These are phyloP conservation scores for Tautogolabrus adspersus DNA, from an alignment of 2,113 vertebrate genomes.

Conservation along the genomic window DNA sequence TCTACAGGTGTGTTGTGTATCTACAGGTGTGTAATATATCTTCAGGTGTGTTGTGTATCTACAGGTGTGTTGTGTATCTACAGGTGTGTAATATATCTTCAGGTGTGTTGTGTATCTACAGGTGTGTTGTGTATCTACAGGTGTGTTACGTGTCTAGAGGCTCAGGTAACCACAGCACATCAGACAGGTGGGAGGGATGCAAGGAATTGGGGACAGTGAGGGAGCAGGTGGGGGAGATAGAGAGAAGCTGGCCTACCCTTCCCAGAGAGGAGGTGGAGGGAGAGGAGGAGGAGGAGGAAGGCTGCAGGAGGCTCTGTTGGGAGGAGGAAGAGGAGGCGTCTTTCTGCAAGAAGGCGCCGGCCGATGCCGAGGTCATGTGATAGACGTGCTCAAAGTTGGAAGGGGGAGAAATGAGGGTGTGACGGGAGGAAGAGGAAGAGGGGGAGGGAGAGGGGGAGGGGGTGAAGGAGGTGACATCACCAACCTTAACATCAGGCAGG, in stretches of 20 bases:
- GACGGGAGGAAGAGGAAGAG: conserved; percentile 85
- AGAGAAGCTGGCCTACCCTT: conserved; percentile 86
- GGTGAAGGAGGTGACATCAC: conserved; percentile 80
- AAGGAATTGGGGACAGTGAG: not conserved
- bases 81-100: too few relatives aligned
- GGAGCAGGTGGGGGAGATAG: conserved; percentile 5
- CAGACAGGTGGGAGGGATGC: not conserved
- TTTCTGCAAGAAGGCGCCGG: conserved; percentile 88
- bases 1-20: too few relatives aligned
- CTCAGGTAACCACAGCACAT: not conserved
- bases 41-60: too few relatives aligned
- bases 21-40: too few relatives aligned
- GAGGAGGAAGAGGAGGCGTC: conserved; percentile 83
- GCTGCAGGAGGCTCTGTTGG: conserved; percentile 78
- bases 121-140: not conserved
- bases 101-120: too few relatives aligned
- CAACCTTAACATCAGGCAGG: conserved; percentile 75
- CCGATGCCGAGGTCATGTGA: conserved; percentile 88
- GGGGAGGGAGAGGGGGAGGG: conserved; percentile 82
- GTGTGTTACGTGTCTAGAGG: not conserved
- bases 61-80: too few relatives aligned
- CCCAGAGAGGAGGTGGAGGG: conserved; percentile 88
- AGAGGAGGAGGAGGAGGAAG: conserved; percentile 82
- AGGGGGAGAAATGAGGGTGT: conserved; percentile 88
- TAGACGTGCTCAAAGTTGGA: conserved; percentile 90